Evolutionary conservation across 2,797 vertebrate genomes (phyloP).

Genomic region (Arnoldichthys spilopterus): DNA sequence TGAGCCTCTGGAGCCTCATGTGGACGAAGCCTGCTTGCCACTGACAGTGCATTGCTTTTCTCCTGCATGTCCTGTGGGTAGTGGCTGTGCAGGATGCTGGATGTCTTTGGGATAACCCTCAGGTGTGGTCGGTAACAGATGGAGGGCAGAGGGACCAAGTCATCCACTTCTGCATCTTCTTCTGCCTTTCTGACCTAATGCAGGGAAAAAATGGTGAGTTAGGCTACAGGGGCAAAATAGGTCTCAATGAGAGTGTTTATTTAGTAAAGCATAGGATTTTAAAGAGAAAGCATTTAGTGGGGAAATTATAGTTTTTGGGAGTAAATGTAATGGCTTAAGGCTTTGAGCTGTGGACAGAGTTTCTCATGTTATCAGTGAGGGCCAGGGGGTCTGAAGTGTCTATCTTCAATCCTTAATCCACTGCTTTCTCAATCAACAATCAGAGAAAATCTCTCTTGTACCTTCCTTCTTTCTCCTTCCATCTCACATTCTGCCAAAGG

Average conservation of each 20-base stretch:
- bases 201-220: slow-evolving; percentile 19
- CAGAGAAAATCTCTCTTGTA: not conserved
- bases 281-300: not conserved
- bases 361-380: slow-evolving; percentile 46
- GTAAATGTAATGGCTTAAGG: slow-evolving; percentile 5
- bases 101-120: slow-evolving; percentile 53
- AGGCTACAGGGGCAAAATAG: not conserved
- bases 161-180: slow-evolving; percentile 54
- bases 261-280: not conserved
- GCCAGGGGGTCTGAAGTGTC: slow-evolving; percentile 65
- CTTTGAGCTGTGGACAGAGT: slow-evolving; percentile 26
- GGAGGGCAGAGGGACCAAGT: slow-evolving; percentile 55
- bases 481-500: not conserved
- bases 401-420: slow-evolving; percentile 60
- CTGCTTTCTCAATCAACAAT: slow-evolving; percentile 69
- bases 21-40: slow-evolving; percentile 51
- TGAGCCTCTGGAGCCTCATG: slow-evolving; percentile 61
- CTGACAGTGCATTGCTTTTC: slow-evolving; percentile 38
- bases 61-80: slow-evolving; percentile 52
- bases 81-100: slow-evolving; percentile 37
- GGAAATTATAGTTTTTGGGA: not conserved
- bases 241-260: not conserved
- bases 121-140: slow-evolving; percentile 66
- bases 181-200: slow-evolving; percentile 62
- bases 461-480: slow-evolving; percentile 2